phyloP scores from a whole-genome alignment of 1,140 invertebrate genomes.

The Drosophila willistoni region DNA sequence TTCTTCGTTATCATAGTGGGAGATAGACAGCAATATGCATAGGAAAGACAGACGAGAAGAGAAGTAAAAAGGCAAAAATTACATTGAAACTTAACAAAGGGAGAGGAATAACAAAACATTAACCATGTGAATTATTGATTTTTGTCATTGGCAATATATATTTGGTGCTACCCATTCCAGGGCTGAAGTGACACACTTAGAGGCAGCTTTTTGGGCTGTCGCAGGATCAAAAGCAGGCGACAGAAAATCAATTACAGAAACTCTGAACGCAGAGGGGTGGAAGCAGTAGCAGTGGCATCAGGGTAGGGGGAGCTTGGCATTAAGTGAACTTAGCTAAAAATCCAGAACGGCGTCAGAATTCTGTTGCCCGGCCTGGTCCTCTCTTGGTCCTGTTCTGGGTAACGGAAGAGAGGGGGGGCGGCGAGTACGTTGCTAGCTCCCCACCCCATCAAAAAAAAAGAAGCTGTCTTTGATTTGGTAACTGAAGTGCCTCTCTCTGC shows the following conservation, averaged over 20 bases:
- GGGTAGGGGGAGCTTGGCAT: constrained; percentile 26
- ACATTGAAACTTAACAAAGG: constrained; percentile 30
- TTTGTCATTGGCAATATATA: constrained; percentile 50
- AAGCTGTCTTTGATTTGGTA: constrained; percentile 64
- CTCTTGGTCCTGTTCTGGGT: no score
- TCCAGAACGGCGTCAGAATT: constrained; percentile 36
- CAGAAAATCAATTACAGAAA: constrained; percentile 72
- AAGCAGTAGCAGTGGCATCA: not conserved
- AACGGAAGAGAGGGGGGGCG: not conserved
- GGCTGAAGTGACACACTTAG: constrained; percentile 62
- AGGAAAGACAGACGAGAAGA: not conserved
- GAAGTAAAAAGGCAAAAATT: not conserved
- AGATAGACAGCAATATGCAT: not conserved
- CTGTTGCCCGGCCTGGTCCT: not conserved
- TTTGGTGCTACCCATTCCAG: constrained; percentile 32
- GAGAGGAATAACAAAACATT: constrained; percentile 60
- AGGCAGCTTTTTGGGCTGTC: not conserved
- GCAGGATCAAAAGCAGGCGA: constrained; percentile 40
- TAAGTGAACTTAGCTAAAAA: constrained; percentile 73
- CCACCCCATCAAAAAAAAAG: constrained; percentile 61
- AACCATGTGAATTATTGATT: constrained; percentile 74
- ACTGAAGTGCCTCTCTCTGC: constrained; percentile 58
- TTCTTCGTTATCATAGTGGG: not conserved
- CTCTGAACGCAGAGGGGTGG: constrained; percentile 28
- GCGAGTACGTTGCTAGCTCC: constrained; percentile 33